Percentiles rank a stretch among this genome's conserved stretches.
phyloP scores from a whole-genome alignment of 2,888 invertebrate species.

The Leptarthrus brevirostris region DNA sequence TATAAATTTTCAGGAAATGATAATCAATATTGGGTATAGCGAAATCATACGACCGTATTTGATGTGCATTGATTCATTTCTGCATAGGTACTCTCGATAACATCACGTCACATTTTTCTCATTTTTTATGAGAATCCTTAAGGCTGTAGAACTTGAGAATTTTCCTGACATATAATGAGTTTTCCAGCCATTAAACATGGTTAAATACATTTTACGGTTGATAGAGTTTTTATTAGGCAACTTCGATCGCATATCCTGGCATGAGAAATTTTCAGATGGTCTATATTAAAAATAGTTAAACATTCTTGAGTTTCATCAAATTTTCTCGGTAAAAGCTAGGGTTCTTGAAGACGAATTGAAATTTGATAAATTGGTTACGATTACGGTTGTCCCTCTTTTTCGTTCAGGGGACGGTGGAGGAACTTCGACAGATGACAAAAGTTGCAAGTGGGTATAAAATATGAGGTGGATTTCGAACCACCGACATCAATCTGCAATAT shows the following conservation, averaged over 20 bases:
- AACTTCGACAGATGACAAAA: no score
- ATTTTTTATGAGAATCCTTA: conserved; percentile 9
- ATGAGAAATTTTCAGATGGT: neutral
- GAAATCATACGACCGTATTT: conserved; percentile 17
- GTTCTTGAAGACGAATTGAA: no score
- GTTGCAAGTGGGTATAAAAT: no score
- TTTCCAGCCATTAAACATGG: conserved; percentile 46
- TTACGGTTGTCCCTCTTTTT: no score
- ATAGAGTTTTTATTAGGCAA: conserved; percentile 41
- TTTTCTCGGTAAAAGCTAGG: no score
- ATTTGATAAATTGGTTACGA: no score
- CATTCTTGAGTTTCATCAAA: neutral
- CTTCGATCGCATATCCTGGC: conserved; percentile 20
- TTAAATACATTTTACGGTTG: conserved; percentile 44
- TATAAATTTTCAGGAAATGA: conserved; percentile 7
- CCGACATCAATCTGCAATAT: no score
- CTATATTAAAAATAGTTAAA: neutral
- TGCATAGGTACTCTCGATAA: neutral
- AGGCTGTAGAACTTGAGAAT: conserved; percentile 24
- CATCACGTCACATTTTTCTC: conserved; percentile 24
- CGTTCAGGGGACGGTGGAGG: no score
- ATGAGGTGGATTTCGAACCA: no score
- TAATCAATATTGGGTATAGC: conserved; percentile 25
- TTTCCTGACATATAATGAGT: conserved; percentile 40
- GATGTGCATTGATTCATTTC: conserved; percentile 36